These are phyloP conservation scores for Ctena decussata DNA, from an alignment of 2,888 invertebrate genomes.

Conservation along the genomic window DNA sequence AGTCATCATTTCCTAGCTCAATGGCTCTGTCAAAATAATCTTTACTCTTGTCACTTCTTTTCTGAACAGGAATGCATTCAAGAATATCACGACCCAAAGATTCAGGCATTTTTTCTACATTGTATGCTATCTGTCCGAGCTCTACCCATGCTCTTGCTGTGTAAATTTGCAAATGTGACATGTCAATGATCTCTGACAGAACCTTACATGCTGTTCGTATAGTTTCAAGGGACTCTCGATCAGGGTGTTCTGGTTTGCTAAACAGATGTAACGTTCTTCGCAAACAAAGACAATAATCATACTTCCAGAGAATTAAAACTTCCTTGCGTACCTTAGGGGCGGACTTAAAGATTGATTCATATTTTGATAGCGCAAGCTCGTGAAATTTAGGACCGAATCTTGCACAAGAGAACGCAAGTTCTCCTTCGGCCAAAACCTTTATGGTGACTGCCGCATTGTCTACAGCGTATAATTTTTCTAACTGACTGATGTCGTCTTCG, in stretches of 20 bases:
- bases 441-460: not conserved
- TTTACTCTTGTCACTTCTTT: not conserved
- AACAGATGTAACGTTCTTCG: not conserved
- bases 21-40: not conserved
- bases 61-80: not conserved
- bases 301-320: not conserved
- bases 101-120: not conserved
- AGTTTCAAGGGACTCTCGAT: not conserved
- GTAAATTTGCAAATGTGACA: not conserved
- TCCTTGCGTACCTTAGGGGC: not conserved
- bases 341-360: not conserved
- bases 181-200: not conserved
- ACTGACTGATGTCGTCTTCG: not conserved
- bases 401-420: not conserved
- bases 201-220: not conserved
- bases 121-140: not conserved
- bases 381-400: not conserved
- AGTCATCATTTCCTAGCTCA: not conserved
- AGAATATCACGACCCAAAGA: not conserved
- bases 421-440: not conserved
- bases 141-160: not conserved
- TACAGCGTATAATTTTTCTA: not conserved
- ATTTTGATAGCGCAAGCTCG: not conserved
- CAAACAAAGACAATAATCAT: not conserved
- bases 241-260: not conserved